Conservation (phyloP, 2,113 vertebrate genomes). For the Chaetura pelagica region DNA sequence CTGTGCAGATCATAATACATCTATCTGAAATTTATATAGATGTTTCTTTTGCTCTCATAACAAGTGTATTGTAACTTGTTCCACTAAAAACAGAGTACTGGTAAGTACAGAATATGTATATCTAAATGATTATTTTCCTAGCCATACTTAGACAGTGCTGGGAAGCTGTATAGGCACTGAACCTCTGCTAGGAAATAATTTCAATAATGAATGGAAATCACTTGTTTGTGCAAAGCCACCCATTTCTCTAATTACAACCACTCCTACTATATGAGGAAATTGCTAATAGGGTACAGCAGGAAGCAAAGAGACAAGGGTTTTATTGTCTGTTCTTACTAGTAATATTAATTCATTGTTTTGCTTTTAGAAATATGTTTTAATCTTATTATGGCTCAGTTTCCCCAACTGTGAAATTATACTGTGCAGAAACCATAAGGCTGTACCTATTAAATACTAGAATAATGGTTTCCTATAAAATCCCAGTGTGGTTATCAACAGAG, state of each 20-base stretch:
- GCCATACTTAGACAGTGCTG: neutral
- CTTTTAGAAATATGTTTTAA: neutral
- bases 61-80: conserved; percentile 33
- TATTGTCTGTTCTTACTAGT: neutral
- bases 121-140: conserved; percentile 13
- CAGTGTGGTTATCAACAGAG: neutral
- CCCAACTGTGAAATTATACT: neutral
- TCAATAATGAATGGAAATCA: neutral
- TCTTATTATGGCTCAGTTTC: neutral
- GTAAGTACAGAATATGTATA: neutral
- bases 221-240: neutral
- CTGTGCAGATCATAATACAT: conserved; percentile 15
- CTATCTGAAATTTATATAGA: conserved; percentile 36
- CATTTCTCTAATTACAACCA: neutral
- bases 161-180: neutral
- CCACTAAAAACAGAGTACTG: conserved; percentile 17
- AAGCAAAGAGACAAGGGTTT: neutral
- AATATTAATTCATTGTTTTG: neutral
- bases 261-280: conserved; percentile 28
- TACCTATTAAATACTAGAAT: neutral
- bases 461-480: neutral
- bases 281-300: conserved; percentile 15
- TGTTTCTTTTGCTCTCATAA: neutral
- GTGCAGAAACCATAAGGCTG: neutral
- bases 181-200: neutral